Percentiles rank a stretch among this genome's conserved stretches.
Evolutionary conservation across 2,113 vertebrate genomes (phyloP).

Genomic region (Heterochromis multidens): DNA sequence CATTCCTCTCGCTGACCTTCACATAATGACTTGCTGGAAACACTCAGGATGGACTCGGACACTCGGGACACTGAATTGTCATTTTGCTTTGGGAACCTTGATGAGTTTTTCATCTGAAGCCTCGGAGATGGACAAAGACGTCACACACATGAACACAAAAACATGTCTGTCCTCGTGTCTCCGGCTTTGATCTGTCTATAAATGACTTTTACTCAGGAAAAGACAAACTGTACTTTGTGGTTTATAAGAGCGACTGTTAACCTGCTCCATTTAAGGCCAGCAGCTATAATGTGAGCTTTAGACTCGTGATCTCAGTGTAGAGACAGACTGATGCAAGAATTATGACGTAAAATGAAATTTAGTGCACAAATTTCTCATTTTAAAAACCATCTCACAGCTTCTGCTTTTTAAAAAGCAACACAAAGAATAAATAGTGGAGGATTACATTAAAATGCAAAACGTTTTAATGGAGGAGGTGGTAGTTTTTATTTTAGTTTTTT

Average conservation of each 20-base stretch:
- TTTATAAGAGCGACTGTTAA: neutral
- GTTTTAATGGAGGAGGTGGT: too few species aligned
- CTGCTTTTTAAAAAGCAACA: neutral
- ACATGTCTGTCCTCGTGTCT: neutral
- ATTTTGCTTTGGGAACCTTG: neutral
- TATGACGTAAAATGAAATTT: neutral
- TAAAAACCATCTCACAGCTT: neutral
- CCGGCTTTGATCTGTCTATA: neutral
- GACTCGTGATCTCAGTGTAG: rapidly evolving
- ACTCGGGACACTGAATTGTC: neutral
- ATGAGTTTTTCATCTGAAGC: slow-evolving; percentile 20
- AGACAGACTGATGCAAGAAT: neutral
- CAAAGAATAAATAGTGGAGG: neutral
- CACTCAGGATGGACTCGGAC: neutral
- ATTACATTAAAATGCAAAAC: neutral
- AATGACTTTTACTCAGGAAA: neutral
- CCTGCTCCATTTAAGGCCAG: neutral
- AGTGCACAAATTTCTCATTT: neutral
- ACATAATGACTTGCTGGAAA: neutral
- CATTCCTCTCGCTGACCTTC: neutral
- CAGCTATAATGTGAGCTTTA: neutral
- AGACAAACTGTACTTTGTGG: neutral
- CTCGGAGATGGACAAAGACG: neutral
- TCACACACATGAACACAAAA: neutral
- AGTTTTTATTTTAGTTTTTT: too few species aligned